These are phyloP conservation scores for Hiodon tergisus DNA, from an alignment of 2,113 vertebrate species.

Conservation along the genomic window DNA sequence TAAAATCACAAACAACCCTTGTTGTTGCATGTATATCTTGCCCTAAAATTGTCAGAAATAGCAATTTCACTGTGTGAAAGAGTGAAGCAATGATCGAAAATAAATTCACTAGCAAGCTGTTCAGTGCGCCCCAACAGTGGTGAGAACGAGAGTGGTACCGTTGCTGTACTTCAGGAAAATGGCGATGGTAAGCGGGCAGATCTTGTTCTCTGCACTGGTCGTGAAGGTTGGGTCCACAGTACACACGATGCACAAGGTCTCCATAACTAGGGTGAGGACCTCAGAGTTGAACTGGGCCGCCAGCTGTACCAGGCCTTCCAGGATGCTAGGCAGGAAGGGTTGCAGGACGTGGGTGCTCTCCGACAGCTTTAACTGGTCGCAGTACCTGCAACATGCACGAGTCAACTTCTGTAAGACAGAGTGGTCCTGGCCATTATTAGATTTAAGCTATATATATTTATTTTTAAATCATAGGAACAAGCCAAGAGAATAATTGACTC, in stretches of 20 bases:
- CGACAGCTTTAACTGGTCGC: conserved; percentile 91
- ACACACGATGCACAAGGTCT: conserved; percentile 92
- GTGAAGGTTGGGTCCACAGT: conserved; percentile 89
- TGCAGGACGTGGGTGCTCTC: conserved; percentile 89
- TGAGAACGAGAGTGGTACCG: conserved; percentile 55
- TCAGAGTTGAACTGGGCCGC: conserved; percentile 94
- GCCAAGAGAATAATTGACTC: not conserved
- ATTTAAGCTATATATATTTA: too few species aligned
- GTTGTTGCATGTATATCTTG: too few species aligned
- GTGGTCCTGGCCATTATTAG: too few species aligned
- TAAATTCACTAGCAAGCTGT: not conserved
- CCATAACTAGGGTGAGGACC: conserved; percentile 95
- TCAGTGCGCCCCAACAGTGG: too few species aligned
- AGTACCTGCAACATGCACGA: conserved; percentile 68
- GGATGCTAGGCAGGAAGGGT: conserved; percentile 91
- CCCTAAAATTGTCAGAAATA: too few species aligned
- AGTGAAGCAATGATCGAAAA: not conserved
- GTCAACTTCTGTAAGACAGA: too few species aligned
- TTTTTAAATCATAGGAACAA: too few species aligned
- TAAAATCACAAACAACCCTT: too few species aligned
- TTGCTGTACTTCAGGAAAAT: conserved; percentile 98
- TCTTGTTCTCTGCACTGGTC: conserved; percentile 86
- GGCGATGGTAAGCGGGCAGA: conserved; percentile 96
- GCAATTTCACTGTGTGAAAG: not conserved
- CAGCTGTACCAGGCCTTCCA: conserved; percentile 89